Evolutionary conservation across 2,888 invertebrate species (phyloP), one percentile per base, ranked within the genome.

Genomic region (Coronaproctus castanopsis): DNA sequence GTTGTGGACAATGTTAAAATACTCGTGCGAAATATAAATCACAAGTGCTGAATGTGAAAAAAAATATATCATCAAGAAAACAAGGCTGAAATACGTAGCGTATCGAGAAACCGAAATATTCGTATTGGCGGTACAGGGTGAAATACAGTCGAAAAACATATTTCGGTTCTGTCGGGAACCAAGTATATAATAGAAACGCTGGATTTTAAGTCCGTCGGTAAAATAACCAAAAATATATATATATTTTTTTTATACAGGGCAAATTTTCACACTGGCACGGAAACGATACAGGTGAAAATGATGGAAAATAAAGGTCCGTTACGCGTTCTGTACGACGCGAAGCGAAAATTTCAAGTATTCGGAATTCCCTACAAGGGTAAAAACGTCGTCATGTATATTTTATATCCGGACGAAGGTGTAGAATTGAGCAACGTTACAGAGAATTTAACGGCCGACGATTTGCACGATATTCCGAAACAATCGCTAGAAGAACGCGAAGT

Each of bases 271-370:
- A 24, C 54, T 10, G 57, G 72, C 1, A 65, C 65, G 1, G 68
- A 71, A 54, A 59, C 66, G 0, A 62, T 75, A 1, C 61, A 67
- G 59, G 76, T 79, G 0, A 78, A 80, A 59, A 76, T 83, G 73
- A 86, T 86, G 87, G 74, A 77, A 52, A 82, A 80, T 57, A 77
- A 76, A 0, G 79, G 80, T 0, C 68, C 73, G 1, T 79, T 79
- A 64, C 80, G 79, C 0, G 82, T 78, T 67, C 73, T 74, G 63
- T 74, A 74, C 63, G 77, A 77, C 63, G 66, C 65, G 8, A 66
- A 68, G 63, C 67, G 79, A 68, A 77, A 75, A 36, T 75, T 78
- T 59, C 55, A 57, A 51, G 63, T 57, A 1, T 66, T 74, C 8
- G 71, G 69, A 22, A 64, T 76, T 20, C 75, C 76, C 0, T 76